Percentiles rank a stretch among this genome's conserved stretches.
These are phyloP conservation scores for Plecotus auritus DNA, from an alignment of 2,113 vertebrate genomes.

Conservation along the genomic window DNA sequence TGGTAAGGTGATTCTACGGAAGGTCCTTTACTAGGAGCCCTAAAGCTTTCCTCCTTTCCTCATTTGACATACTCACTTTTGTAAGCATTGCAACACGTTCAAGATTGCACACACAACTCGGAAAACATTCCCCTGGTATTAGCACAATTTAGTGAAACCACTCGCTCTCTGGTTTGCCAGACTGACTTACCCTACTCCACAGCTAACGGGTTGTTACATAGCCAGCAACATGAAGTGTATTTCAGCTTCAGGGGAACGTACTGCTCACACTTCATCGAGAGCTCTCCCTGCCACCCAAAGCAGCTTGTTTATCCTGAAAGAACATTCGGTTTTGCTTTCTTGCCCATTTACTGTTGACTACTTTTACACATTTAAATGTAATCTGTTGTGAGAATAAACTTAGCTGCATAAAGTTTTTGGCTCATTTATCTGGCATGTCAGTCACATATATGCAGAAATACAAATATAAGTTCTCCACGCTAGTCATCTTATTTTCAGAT, in stretches of 20 bases:
- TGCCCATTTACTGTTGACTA: conserved; percentile 82
- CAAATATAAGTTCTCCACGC: background rate
- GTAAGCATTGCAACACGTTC: background rate
- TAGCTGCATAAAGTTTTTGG: conserved; percentile 76
- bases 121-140: background rate
- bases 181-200: background rate
- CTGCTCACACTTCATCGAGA: background rate
- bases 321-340: conserved; percentile 46
- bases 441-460: background rate
- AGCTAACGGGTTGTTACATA: background rate
- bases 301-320: conserved; percentile 43
- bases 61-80: conserved; percentile 3
- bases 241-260: conserved; percentile 7
- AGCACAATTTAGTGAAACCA: background rate
- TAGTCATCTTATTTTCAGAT: conserved; percentile 33
- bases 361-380: conserved; percentile 91
- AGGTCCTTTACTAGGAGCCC: background rate
- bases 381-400: conserved; percentile 95
- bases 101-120: background rate
- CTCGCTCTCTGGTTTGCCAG: background rate
- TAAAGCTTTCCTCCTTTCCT: background rate
- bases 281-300: conserved; percentile 39
- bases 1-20: background rate
- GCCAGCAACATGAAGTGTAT: conserved; percentile 14
- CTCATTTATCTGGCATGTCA: conserved; percentile 65